Evolutionary conservation across 1,140 invertebrate genomes (phyloP).

Genomic region (Cylas formicarius): DNA sequence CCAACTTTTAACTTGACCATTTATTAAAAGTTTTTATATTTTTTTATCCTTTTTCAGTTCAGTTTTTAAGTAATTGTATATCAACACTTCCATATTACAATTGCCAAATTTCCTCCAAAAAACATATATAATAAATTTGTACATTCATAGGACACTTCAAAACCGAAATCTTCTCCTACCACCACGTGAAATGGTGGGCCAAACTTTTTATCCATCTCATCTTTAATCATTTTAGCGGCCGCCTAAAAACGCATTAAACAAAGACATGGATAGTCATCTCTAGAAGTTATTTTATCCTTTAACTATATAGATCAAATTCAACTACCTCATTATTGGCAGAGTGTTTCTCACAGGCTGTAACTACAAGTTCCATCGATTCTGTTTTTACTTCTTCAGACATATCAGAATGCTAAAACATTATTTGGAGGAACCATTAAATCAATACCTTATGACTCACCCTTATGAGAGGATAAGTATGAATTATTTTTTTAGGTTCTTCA

Average conservation of each 20-base stretch:
- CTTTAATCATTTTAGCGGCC: slow-evolving; percentile 82
- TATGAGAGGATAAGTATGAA: slow-evolving; percentile 66
- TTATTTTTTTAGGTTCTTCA: slow-evolving; percentile 56
- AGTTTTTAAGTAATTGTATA: background rate
- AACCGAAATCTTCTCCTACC: slow-evolving; percentile 90
- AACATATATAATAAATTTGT: slow-evolving; percentile 87
- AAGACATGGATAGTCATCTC: too few relatives aligned
- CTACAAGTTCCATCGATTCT: slow-evolving; percentile 82
- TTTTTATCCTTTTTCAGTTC: slow-evolving; percentile 3
- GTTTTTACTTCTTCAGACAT: slow-evolving; percentile 87
- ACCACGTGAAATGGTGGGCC: slow-evolving; percentile 88
- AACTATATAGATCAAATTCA: background rate
- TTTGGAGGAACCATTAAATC: background rate
- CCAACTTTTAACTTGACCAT: background rate
- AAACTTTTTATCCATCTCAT: slow-evolving; percentile 90
- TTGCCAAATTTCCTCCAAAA: slow-evolving; percentile 82
- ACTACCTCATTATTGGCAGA: slow-evolving; percentile 71
- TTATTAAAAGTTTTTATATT: slow-evolving; percentile 3
- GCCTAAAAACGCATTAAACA: slow-evolving; percentile 42
- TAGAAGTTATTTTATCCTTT: background rate
- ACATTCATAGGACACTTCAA: slow-evolving; percentile 84
- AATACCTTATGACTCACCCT: slow-evolving; percentile 47
- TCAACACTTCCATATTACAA: slow-evolving; percentile 83
- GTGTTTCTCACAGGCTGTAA: slow-evolving; percentile 88
- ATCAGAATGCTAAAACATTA: slow-evolving; percentile 61